These are phyloP conservation scores for Chloroceryle inda DNA, from an alignment of 2,797 vertebrate species.

Conservation along the genomic window DNA sequence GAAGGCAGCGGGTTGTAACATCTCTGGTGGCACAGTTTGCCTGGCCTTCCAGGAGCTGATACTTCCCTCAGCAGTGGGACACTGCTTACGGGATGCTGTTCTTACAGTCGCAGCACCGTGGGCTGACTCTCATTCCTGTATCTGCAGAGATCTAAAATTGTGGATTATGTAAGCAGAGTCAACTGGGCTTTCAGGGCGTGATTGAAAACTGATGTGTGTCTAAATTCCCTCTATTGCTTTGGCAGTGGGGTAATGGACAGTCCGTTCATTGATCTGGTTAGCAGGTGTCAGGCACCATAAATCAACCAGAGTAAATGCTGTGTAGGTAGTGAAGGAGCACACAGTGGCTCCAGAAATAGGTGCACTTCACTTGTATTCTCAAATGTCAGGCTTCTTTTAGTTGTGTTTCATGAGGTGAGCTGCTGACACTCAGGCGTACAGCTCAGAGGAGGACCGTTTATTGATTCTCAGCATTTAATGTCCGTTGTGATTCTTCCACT, in stretches of 20 bases:
- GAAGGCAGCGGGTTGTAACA: rapidly evolving
- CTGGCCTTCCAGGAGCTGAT: neutral
- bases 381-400: neutral
- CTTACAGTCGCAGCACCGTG: neutral
- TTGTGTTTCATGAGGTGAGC: neutral
- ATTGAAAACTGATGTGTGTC: neutral
- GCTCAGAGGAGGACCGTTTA: neutral
- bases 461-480: neutral
- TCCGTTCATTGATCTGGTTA: neutral
- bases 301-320: neutral
- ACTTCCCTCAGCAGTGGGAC: neutral
- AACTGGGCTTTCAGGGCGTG: neutral
- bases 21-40: neutral
- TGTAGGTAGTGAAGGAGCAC: neutral
- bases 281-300: neutral
- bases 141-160: too few relatives aligned
- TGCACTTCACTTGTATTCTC: neutral
- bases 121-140: neutral
- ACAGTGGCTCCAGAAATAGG: neutral
- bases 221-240: neutral
- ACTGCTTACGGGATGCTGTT: neutral
- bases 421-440: neutral
- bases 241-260: neutral
- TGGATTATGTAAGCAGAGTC: neutral
- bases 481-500: neutral